A percentile compares a stretch with the other conserved stretches of the same genome.
These are phyloP conservation scores for Enteromius trimaculatus DNA, from an alignment of 2,797 vertebrate species.

Conservation along the genomic window DNA sequence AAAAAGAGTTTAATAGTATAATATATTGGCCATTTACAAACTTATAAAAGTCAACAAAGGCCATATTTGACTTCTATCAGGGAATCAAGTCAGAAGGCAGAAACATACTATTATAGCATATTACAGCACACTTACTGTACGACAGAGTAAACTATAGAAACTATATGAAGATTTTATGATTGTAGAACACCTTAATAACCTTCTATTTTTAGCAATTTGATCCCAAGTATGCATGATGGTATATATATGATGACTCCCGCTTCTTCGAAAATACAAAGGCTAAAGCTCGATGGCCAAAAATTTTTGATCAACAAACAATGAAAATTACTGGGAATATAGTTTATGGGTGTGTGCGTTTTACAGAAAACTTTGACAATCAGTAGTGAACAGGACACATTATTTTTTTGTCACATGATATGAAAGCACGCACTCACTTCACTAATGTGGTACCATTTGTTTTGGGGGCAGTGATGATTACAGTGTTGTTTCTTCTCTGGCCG, in stretches of 20 bases:
- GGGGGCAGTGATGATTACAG: not conserved
- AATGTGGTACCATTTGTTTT: not conserved
- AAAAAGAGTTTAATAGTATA: not conserved
- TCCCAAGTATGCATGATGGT: not conserved
- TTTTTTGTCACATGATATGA: not conserved
- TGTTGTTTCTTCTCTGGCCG: constrained; percentile 32
- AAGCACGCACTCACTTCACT: not conserved
- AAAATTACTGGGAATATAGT: not conserved
- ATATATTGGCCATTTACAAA: not conserved
- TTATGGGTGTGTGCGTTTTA: not conserved
- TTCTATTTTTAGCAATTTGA: not conserved
- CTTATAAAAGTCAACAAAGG: not conserved
- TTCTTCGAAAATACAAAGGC: not conserved
- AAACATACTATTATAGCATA: not conserved
- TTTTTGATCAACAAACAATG: constrained; percentile 1
- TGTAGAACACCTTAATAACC: not conserved
- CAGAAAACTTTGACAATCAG: not conserved
- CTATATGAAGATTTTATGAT: not conserved
- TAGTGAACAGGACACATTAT: not conserved
- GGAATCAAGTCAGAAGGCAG: not conserved
- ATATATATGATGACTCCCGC: not conserved
- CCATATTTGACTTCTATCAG: not conserved
- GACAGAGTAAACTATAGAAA: not conserved
- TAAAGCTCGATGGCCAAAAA: not conserved
- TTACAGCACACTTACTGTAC: not conserved